Evolutionary conservation across 2,113 vertebrate genomes (phyloP).

Genomic region (Maylandia zebra): DNA sequence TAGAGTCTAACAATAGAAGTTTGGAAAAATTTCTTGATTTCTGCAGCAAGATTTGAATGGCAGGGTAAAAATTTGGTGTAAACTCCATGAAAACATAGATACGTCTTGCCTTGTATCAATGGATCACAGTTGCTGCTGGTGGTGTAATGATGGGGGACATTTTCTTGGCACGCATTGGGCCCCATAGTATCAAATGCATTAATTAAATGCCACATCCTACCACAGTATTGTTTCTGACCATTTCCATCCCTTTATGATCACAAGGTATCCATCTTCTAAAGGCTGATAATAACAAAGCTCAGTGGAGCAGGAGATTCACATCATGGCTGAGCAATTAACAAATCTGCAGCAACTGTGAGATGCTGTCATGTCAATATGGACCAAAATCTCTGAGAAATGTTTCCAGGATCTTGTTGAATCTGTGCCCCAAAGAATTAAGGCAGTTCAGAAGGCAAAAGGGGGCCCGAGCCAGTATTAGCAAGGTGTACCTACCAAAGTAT

Average conservation of each 20-base stretch:
- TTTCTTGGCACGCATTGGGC: background rate
- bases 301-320: background rate
- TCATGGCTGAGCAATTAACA: background rate
- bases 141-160: background rate
- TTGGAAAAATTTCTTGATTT: background rate
- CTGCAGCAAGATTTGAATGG: background rate
- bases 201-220: background rate
- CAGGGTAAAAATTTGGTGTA: background rate
- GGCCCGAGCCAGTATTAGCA: background rate
- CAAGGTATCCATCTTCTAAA: background rate
- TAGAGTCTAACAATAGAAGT: background rate
- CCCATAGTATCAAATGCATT: background rate
- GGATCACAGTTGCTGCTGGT: background rate
- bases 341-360: background rate
- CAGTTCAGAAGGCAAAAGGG: background rate
- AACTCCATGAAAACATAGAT: background rate
- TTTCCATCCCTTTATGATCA: background rate
- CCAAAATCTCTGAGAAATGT: background rate
- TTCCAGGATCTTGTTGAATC: background rate
- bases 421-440: background rate
- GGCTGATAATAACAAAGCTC: background rate
- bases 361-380: background rate
- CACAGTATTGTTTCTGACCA: background rate
- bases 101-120: background rate
- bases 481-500: background rate